These are phyloP conservation scores for Leptobrachium leishanense DNA, from an alignment of 2,113 vertebrate species.

Conservation along the genomic window DNA sequence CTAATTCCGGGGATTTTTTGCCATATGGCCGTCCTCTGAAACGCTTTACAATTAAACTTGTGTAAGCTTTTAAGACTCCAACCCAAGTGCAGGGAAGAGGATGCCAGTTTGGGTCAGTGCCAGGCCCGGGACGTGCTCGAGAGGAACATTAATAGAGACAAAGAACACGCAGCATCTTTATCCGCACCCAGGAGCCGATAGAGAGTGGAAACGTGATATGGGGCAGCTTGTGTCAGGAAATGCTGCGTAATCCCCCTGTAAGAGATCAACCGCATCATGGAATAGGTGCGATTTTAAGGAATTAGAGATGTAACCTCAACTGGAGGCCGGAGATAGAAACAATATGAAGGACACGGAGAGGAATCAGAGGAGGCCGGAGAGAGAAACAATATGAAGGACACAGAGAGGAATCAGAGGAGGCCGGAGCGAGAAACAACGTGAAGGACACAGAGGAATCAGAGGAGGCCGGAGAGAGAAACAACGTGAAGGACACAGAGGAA, in stretches of 20 bases:
- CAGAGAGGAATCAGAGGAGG: too few species aligned
- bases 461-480: too few species aligned
- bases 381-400: too few species aligned
- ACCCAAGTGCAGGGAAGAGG: constrained; percentile 20
- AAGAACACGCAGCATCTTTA: neutral
- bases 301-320: too few species aligned
- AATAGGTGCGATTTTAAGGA: too few species aligned
- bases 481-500: too few species aligned
- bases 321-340: too few species aligned
- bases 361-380: too few species aligned
- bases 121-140: constrained; percentile 3
- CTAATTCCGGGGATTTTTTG: constrained; percentile 33
- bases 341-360: too few species aligned
- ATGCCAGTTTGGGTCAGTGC: constrained; percentile 10
- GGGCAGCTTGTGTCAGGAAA: neutral
- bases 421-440: too few species aligned
- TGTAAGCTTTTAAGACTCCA: constrained; percentile 34
- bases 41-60: neutral
- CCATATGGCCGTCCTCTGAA: neutral
- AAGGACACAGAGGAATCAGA: too few species aligned
- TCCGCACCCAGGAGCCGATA: neutral
- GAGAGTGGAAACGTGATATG: neutral
- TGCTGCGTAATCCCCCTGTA: neutral
- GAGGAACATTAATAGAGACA: neutral
- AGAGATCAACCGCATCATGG: too few species aligned